phyloP scores from a whole-genome alignment of 2,797 vertebrate genomes.

The Muscicapa comitata region DNA sequence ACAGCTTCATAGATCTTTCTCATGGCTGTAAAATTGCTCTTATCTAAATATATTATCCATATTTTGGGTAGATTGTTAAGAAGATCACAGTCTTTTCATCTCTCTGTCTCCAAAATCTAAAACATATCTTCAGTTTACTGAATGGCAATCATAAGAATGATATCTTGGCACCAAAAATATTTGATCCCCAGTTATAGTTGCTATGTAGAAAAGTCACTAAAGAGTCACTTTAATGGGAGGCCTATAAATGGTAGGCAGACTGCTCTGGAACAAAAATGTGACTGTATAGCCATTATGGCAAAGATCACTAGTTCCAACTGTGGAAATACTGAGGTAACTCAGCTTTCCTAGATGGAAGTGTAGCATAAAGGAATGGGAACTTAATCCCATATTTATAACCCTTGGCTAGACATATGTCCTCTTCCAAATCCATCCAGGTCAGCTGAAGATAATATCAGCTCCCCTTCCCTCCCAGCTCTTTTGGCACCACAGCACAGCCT shows the following conservation, averaged over 20 bases:
- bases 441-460: conserved; percentile 11
- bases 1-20: neutral
- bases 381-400: conserved; percentile 44
- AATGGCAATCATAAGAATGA: neutral
- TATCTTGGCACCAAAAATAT: neutral
- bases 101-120: neutral
- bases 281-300: conserved; percentile 10
- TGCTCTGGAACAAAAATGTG: neutral
- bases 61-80: neutral
- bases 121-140: neutral
- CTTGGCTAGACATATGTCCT: conserved; percentile 16
- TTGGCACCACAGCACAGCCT: neutral
- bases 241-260: neutral
- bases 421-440: conserved; percentile 44
- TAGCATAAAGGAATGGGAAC: conserved; percentile 29
- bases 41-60: neutral
- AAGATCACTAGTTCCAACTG: neutral
- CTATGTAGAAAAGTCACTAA: neutral
- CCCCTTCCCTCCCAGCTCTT: neutral
- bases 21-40: neutral
- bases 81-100: neutral
- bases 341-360: conserved; percentile 39
- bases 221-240: neutral
- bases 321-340: conserved; percentile 56
- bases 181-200: neutral